Base-by-base conservation (phyloP, 2,797 vertebrate species). In the Capromys pilorides region DNA sequence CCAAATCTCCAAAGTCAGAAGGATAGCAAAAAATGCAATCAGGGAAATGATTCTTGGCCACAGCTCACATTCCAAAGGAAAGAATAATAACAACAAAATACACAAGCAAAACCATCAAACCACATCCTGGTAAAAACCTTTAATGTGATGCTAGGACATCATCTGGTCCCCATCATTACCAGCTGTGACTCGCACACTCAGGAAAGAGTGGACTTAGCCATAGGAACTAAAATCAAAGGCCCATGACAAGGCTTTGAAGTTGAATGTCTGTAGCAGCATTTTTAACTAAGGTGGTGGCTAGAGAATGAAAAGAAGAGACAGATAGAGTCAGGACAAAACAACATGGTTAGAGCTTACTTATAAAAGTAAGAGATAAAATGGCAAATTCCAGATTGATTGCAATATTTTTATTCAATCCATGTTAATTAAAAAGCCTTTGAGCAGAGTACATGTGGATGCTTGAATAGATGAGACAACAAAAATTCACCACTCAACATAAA, bases 61-160 rank as follows among this genome's bases (percentile, higher is more conserved):
- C 92, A 94, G 82, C 26, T 91, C 84, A 95, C 97, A 97, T 97
- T 97, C 97, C 97, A 95, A 91, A 97, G 90, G 77, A 94, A 96
- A 96, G 97, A 97, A 96, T 92, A 97, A 97, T 93, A 97, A 95
- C 88, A 97, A 95, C 96, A 96, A 95, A 97, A 97, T 97, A 95
- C 86, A 97, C 95, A 94, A 95, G 93, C 90, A 93, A 96, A 97
- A 94, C 95, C 96, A 96, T 95, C 95, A 97, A 97, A 97, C 96
- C 97, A 97, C 97, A 97, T 97, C 97, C 97, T 97, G 96, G 95
- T 93, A 39, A 88, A 96, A 97, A 91, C 82, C 93, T 97, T 96
- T 97, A 95, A 97, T 96, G 97, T 97, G 86, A 88, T 93, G 78
- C 59, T 89, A 57, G 95, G 93, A n/a, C 93, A 93, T 97, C 96